Evolutionary conservation across 35 echinoderm and acorn worm genomes (phyloP).

Genomic region (Hemicentrotus pulcherrimus): DNA sequence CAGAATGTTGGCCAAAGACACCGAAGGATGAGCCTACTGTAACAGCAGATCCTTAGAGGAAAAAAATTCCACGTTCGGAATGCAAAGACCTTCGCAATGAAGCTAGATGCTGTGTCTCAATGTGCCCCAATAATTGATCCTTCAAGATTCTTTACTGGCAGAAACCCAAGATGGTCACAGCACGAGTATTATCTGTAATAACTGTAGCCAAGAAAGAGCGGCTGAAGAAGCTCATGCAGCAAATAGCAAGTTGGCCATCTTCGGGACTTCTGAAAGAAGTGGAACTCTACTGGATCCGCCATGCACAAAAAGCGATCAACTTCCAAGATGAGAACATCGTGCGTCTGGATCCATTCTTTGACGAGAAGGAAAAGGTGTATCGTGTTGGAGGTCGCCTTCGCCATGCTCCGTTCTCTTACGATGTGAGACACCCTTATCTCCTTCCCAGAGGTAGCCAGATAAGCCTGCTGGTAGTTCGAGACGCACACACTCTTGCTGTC

Average conservation of each 20-base stretch:
- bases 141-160: constrained; percentile 54
- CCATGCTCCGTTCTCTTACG: constrained; percentile 55
- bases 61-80: constrained; percentile 48
- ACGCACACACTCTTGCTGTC: too few relatives aligned
- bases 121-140: constrained; percentile 36
- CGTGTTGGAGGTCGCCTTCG: constrained; percentile 50
- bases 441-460: constrained; percentile 65
- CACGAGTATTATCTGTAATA: constrained; percentile 64
- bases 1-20: constrained; percentile 65
- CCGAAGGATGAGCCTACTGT: constrained; percentile 55
- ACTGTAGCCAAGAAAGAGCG: constrained; percentile 54
- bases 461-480: constrained; percentile 60
- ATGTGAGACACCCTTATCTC: constrained; percentile 60
- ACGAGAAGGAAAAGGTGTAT: constrained; percentile 70
- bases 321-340: constrained; percentile 55
- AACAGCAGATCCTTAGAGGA: constrained; percentile 46
- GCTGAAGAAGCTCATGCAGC: constrained; percentile 48
- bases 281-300: constrained; percentile 64
- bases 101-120: too few relatives aligned
- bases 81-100: too few relatives aligned
- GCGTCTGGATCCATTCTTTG: constrained; percentile 74
- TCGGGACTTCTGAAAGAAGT: too few relatives aligned
- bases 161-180: constrained; percentile 65
- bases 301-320: constrained; percentile 37
- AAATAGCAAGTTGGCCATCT: constrained; percentile 24